Evolutionary conservation across 2,113 vertebrate species (phyloP).

Genomic region (Daubentonia madagascariensis): DNA sequence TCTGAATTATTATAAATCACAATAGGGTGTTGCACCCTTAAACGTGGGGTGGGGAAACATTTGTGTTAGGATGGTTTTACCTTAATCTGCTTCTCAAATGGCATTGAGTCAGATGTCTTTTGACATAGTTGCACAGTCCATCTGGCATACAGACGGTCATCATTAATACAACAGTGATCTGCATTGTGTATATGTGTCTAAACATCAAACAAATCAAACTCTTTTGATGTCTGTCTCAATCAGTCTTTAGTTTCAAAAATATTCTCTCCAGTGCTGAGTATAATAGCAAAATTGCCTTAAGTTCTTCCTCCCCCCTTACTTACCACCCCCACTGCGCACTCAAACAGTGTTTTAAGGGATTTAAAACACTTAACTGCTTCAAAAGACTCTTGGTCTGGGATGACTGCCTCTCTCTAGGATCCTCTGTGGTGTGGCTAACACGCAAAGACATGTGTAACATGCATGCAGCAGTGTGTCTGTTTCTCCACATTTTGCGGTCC

Average conservation of each 20-base stretch:
- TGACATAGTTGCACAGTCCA: background rate
- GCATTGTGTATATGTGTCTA: background rate
- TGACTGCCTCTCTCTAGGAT: conserved; percentile 22
- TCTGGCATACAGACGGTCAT: conserved; percentile 25
- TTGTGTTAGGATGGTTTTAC: background rate
- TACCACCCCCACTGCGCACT: background rate
- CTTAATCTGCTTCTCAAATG: conserved; percentile 18
- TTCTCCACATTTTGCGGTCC: background rate
- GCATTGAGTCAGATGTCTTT: background rate
- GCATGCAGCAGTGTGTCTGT: background rate
- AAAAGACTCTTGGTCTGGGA: conserved; percentile 9
- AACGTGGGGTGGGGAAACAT: background rate
- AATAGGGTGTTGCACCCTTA: background rate
- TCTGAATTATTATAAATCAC: background rate
- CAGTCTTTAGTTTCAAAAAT: conserved; percentile 39
- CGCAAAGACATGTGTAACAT: background rate
- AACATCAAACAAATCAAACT: conserved; percentile 52
- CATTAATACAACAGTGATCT: conserved; percentile 20
- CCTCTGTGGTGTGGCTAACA: too few relatives aligned
- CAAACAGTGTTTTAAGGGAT: conserved; percentile 1
- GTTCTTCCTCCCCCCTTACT: background rate
- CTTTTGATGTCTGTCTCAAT: conserved; percentile 64
- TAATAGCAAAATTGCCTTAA: conserved; percentile 11
- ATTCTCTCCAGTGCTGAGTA: conserved; percentile 15
- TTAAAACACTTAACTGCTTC: conserved; percentile 47